These are phyloP conservation scores for Ptiloglossa arizonensis DNA, from an alignment of 1,140 invertebrate species.

Conservation along the genomic window DNA sequence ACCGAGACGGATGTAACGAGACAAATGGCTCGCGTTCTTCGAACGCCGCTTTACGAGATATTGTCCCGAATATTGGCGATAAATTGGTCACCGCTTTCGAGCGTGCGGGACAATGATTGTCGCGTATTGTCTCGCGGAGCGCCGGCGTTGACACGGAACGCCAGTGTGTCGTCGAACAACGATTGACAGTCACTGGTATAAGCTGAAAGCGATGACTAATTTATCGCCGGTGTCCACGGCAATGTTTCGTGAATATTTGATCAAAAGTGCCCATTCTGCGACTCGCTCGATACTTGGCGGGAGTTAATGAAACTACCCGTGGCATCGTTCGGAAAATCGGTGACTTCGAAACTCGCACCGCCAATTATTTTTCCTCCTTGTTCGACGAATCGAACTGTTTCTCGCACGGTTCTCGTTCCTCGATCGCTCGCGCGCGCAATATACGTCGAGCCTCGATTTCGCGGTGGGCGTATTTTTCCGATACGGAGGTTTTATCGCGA, in stretches of 20 bases:
- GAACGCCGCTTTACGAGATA: not conserved
- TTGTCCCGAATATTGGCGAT: not conserved
- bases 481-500: slow-evolving; percentile 14
- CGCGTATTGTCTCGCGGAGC: not conserved
- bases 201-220: not conserved
- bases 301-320: not conserved
- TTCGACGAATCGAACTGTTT: no score
- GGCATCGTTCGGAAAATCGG: not conserved
- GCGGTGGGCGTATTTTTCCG: no score
- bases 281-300: not conserved
- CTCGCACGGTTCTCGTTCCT: no score
- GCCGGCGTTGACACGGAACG: not conserved
- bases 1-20: not conserved
- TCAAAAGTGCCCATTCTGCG: not conserved
- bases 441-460: no score
- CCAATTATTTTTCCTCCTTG: no score
- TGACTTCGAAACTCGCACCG: not conserved
- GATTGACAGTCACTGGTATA: not conserved
- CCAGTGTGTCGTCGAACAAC: not conserved
- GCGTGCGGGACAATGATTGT: not conserved
- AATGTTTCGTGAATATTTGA: not conserved
- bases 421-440: no score
- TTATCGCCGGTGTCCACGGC: not conserved
- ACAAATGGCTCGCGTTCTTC: not conserved
- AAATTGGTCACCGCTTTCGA: not conserved